phyloP scores from a whole-genome alignment of 2,797 vertebrate species.

The Myotis planiceps region DNA sequence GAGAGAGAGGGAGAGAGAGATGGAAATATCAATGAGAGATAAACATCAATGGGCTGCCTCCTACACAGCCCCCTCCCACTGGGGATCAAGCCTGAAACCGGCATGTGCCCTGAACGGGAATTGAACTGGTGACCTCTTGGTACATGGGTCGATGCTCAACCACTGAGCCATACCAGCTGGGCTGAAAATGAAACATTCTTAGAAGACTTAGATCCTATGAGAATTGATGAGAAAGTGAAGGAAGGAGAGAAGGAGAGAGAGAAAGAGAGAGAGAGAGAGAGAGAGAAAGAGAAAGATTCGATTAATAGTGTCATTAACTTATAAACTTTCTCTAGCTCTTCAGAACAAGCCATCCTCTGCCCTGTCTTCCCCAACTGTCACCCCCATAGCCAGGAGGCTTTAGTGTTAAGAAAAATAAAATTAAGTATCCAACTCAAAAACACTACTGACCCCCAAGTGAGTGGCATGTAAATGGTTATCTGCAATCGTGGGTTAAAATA shows the following conservation, averaged over 20 bases:
- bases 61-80: no score
- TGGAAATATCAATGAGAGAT: no score
- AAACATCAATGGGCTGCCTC: no score
- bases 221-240: not conserved
- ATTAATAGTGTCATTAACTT: not conserved
- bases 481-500: slow-evolving; percentile 22
- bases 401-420: slow-evolving; percentile 3
- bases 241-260: not conserved
- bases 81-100: no score
- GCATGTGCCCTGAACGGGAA: no score
- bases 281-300: not conserved
- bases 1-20: no score
- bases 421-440: slow-evolving; percentile 10
- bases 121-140: no score
- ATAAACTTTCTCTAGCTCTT: not conserved
- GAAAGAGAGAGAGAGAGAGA: not conserved
- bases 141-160: no score
- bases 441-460: not conserved
- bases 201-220: not conserved
- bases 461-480: not conserved
- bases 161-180: no score
- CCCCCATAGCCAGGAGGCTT: not conserved
- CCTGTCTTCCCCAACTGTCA: not conserved
- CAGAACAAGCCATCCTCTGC: not conserved
- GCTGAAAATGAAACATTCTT: not conserved